Evolutionary conservation across 2,113 vertebrate species (phyloP).

Genomic region (Neolamprologus longior): DNA sequence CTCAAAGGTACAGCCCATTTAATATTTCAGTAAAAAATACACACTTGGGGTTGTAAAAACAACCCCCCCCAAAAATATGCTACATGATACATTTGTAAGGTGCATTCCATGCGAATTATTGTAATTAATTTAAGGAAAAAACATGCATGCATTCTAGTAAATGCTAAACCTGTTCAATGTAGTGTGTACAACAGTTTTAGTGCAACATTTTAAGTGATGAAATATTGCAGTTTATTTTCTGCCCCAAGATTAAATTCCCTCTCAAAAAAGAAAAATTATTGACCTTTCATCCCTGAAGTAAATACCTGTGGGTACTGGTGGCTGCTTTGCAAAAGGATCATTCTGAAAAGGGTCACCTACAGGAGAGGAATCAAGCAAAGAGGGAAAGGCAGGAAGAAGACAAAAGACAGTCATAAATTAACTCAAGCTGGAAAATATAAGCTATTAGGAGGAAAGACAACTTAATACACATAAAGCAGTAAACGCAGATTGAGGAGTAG

Average conservation of each 20-base stretch:
- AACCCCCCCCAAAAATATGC: fast-evolving
- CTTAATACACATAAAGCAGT: background rate
- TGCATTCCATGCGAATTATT: background rate
- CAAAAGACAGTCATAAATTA: constrained; percentile 9
- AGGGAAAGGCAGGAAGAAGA: background rate
- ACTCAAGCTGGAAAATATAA: background rate
- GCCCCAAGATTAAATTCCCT: background rate
- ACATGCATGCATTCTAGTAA: background rate
- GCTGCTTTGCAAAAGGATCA: constrained; percentile 87
- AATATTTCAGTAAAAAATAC: background rate
- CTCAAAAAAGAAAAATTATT: background rate
- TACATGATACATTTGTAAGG: background rate
- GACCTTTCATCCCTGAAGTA: background rate
- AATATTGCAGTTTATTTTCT: background rate
- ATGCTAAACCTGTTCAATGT: background rate
- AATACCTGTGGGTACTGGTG: constrained; percentile 78
- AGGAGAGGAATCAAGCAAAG: constrained; percentile 13
- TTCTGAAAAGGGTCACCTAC: constrained; percentile 88
- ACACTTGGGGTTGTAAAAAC: background rate
- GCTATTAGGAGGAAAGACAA: background rate
- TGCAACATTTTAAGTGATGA: background rate
- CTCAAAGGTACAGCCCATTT: background rate
- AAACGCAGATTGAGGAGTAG: background rate
- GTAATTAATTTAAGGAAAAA: background rate
- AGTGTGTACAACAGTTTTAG: background rate